Evolutionary conservation across 2,797 vertebrate genomes (phyloP).

Genomic region (Girardinus metallicus): DNA sequence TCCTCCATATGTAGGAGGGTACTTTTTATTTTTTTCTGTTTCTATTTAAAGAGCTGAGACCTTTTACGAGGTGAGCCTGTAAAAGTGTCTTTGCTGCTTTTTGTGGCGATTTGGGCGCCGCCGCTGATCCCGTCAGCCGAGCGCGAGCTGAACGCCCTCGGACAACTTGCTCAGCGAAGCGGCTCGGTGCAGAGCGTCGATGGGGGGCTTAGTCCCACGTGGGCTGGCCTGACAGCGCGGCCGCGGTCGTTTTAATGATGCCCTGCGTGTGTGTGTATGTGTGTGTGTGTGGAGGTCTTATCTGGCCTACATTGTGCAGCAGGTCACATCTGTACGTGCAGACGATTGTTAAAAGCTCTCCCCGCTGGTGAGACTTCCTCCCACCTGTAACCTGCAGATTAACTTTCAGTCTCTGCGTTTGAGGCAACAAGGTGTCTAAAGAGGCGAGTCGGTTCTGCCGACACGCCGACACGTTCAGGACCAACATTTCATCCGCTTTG

Average conservation of each 20-base stretch:
- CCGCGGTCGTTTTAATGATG: background rate
- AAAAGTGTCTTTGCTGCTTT: background rate
- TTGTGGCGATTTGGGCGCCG: background rate
- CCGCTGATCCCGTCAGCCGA: constrained; percentile 26
- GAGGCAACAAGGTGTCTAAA: background rate
- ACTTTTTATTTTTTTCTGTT: too few relatives aligned
- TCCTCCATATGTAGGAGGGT: too few relatives aligned
- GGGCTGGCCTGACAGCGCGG: background rate
- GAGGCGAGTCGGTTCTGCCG: background rate
- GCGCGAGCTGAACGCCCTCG: constrained; percentile 14
- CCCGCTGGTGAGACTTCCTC: constrained; percentile 38
- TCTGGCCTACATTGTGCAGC: constrained; percentile 29
- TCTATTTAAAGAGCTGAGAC: background rate
- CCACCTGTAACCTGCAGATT: constrained; percentile 37
- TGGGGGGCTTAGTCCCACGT: constrained; percentile 5
- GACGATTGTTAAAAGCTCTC: background rate
- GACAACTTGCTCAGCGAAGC: constrained; percentile 35
- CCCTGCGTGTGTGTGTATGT: constrained; percentile 3
- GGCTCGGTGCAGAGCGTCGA: constrained; percentile 15
- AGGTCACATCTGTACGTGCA: constrained; percentile 30
- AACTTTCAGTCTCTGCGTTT: background rate
- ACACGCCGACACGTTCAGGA: background rate
- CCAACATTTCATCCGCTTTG: background rate
- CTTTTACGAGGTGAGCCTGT: background rate
- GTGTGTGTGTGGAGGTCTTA: background rate